Base-by-base conservation (phyloP, 2,797 vertebrate species). In the Cebuella pygmaea region DNA sequence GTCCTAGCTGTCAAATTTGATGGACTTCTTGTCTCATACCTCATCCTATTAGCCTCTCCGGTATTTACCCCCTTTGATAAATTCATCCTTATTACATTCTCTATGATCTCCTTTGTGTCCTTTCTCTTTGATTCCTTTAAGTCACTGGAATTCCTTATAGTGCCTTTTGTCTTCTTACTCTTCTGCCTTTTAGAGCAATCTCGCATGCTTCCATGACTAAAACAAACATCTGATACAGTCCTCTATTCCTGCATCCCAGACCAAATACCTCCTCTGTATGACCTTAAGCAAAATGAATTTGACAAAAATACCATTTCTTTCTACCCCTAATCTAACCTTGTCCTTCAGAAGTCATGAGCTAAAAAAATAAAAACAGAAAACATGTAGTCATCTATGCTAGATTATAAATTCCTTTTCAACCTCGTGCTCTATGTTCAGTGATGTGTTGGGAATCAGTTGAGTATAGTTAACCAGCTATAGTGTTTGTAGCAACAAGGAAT, bases 271-370 rank as follows among this genome's bases (percentile, higher is more conserved):
- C 50, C n/a, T 92, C 22, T 50, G 84, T 30, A 72, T 46, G 70
- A 81, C 48, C 67, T 83, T 93, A 48, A 83, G 61, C 4, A 78
- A 95, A 96, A 81, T 6, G 7, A 76, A 86, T 81, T 93, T 39
- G 64, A 88, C 39, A 90, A 94, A 88, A 57, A 64, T 44, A 72
- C 52, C 20, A 48, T 91, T 70, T 36, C 3, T 36, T 88, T 80
- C 57, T 94, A 80, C 3, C 59, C 26, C 15, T 64, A 79, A 46
- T 33, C 4, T 85, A 87, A 57, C 19, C n/a, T 81, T 79, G 41
- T 50, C 20, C 1, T 48, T 33, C 26, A 79, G 48, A 96, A 94
- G n/a, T 26, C 64, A 55, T 3, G 4, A 30, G 15, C 10, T 87
- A 41, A 74, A 48, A 67, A 93, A 78, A 72, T 2, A 79, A 26